phyloP scores from a whole-genome alignment of 1,140 invertebrate genomes.

The Glossosoma conforme region DNA sequence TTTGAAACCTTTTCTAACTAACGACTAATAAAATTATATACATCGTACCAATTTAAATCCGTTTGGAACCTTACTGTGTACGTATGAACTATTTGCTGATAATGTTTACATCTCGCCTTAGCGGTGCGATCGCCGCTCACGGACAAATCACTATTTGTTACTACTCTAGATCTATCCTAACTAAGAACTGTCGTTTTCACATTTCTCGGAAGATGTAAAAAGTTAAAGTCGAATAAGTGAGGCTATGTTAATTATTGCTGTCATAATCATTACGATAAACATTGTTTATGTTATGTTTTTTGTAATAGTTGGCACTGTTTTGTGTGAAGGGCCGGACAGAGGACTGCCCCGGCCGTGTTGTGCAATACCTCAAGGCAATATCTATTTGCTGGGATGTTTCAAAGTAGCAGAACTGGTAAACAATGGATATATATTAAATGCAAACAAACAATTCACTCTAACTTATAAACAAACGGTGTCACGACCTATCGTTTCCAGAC shows the following conservation, averaged over 20 bases:
- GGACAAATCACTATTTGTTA: constrained; percentile 20
- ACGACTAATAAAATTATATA: background rate
- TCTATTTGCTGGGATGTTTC: constrained; percentile 1
- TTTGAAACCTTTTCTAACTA: too few relatives aligned
- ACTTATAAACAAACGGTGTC: too few relatives aligned
- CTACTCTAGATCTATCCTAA: constrained; percentile 4
- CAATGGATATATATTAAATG: too few relatives aligned
- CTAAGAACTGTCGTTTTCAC: background rate
- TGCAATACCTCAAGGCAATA: constrained; percentile 17
- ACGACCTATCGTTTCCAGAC: too few relatives aligned
- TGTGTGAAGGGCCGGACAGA: background rate
- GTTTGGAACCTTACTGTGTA: constrained; percentile 15
- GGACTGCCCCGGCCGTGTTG: constrained; percentile 5
- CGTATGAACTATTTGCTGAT: constrained; percentile 8
- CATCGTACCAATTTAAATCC: constrained; percentile 6
- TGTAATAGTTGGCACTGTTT: background rate
- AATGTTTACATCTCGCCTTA: constrained; percentile 18
- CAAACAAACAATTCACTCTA: too few relatives aligned
- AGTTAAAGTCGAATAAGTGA: background rate
- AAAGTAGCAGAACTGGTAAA: background rate
- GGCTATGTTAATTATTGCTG: background rate
- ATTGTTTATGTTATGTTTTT: background rate
- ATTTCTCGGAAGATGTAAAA: background rate
- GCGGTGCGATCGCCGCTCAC: constrained; percentile 9
- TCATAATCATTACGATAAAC: background rate